Evolutionary conservation across 2,888 invertebrate genomes (phyloP), one percentile per base, ranked within the genome.

Genomic region (Charanyca ferruginea): DNA sequence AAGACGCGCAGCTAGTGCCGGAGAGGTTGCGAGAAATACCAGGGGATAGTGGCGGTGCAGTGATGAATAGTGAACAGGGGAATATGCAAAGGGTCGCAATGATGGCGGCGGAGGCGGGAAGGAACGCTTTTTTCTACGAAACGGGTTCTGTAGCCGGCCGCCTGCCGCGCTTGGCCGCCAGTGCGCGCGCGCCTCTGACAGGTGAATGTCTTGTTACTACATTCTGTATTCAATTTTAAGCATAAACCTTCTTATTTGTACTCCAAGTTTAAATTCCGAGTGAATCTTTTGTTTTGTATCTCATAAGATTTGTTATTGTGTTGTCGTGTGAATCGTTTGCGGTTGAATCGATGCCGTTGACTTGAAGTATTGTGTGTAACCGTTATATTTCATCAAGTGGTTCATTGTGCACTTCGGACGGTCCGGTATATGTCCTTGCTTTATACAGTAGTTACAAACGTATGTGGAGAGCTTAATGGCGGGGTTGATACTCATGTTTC

Each of bases 91-190:
- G 94, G 94, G 94, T 92, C 93, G 91, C 85, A 86, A 81, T 87
- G 87, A 85, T 87, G 86, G 86, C 90, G 86, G 87, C 85, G 87
- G 92, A 90, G 92, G 92, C 92, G 90, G 94, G 93, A 93, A 93
- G 92, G 91, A 89, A 86, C 73, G 83, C 86, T 93, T 95, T 95
- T 94, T 94, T 97, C 97, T 96, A 97, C 97, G 91, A 90, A 95
- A 95, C 93, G 88, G 93, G 94, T 94, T 94, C 92, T 88, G 89
- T 87, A 76, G 86, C 86, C 96, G 96, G 91, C 95, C 96, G 89
- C 96, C 95, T 93, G 96, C 89, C 96, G 96, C 96, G 89, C 96
- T 95, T 93, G 96, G 89, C 96, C 95, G 95, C 96, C 97, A 94
- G 96, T 97, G 90, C 92, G 94, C 94, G 90, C 93, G 90, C 88